A percentile compares a stretch with the other conserved stretches of the same genome.
These are phyloP conservation scores for Centruroides vittatus DNA, from an alignment of 1,140 invertebrate genomes.

Conservation along the genomic window DNA sequence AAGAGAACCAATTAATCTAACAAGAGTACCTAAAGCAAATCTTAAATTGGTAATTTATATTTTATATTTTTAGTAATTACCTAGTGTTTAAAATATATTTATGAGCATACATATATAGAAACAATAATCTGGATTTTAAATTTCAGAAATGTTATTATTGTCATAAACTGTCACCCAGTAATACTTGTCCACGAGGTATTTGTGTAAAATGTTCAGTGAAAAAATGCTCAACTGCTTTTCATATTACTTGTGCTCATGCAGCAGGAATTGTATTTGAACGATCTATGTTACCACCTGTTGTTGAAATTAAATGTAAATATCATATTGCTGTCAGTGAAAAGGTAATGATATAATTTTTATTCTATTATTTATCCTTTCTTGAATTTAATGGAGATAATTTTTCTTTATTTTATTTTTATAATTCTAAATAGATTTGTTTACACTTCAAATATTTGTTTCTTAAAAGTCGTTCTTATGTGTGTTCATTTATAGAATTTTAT, in stretches of 20 bases:
- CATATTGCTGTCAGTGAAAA: background rate
- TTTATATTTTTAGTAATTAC: background rate
- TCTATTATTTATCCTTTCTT: conserved; percentile 24
- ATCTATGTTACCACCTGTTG: conserved; percentile 30
- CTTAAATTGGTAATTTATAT: background rate
- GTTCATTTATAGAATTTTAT: too few species aligned
- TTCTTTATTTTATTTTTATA: too few species aligned
- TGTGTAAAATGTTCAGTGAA: conserved; percentile 34
- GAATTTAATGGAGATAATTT: conserved; percentile 29
- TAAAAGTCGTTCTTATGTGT: too few species aligned
- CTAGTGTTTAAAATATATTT: too few species aligned
- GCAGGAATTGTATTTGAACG: conserved; percentile 32
- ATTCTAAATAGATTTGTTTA: too few species aligned
- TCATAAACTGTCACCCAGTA: background rate
- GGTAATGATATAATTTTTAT: too few species aligned
- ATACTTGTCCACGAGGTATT: conserved; percentile 12
- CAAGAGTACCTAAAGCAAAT: conserved; percentile 16
- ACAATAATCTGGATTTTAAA: conserved; percentile 3
- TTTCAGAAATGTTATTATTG: conserved; percentile 20
- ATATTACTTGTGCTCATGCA: conserved; percentile 36
- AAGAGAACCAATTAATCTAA: conserved; percentile 34
- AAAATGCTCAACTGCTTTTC: conserved; percentile 32
- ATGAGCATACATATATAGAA: too few species aligned
- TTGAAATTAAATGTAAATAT: conserved; percentile 36
- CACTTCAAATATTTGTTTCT: too few species aligned